Evolutionary conservation across 2,888 invertebrate genomes (phyloP).

Genomic region (Eurytoma adleriae): DNA sequence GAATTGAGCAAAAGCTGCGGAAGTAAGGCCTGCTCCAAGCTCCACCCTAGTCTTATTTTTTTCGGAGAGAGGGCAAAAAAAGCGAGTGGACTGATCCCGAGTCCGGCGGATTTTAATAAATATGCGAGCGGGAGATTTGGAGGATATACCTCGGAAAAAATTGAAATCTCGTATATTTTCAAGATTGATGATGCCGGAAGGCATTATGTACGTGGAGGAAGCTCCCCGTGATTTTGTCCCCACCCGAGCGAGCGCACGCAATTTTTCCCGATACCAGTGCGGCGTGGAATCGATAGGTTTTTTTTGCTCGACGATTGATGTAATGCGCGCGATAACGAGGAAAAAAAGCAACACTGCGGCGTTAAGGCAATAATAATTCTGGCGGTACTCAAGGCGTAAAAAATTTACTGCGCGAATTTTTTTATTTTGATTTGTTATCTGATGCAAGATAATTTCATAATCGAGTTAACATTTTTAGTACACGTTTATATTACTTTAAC

Average conservation of each 20-base stretch:
- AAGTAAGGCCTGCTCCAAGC: too few relatives aligned
- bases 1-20: too few relatives aligned
- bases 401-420: not conserved
- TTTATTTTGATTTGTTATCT: not conserved
- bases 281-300: not conserved
- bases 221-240: conserved; percentile 5
- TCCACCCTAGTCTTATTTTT: not conserved
- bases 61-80: not conserved
- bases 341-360: too few relatives aligned
- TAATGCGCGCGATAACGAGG: not conserved
- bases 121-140: not conserved
- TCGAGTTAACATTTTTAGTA: too few relatives aligned
- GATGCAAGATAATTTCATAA: too few relatives aligned
- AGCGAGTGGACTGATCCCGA: not conserved
- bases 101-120: conserved; percentile 30
- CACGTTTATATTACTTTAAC: too few relatives aligned
- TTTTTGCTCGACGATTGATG: not conserved
- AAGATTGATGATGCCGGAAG: conserved; percentile 32
- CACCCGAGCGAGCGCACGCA: not conserved
- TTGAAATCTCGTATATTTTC: not conserved
- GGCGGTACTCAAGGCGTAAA: not conserved
- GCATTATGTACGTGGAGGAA: not conserved
- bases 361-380: too few relatives aligned
- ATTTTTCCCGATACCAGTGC: not conserved
- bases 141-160: not conserved